Conservation (phyloP, 2,888 invertebrate genomes). For the Oscheius sp. region DNA sequence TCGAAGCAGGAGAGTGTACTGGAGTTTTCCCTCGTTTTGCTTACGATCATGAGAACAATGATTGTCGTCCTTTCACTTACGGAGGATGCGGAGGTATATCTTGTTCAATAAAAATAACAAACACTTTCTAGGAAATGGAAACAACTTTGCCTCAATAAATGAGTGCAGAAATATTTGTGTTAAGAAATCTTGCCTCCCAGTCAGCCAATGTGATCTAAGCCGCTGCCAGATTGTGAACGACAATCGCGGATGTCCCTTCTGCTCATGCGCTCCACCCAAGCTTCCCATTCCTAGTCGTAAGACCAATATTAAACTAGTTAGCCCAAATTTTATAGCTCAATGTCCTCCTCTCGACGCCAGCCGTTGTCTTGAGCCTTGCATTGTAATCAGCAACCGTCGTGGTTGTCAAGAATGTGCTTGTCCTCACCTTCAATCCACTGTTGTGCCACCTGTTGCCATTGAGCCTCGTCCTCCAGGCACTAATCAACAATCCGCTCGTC, state of each 20-base stretch:
- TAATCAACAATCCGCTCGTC: constrained; percentile 27
- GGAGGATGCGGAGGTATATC: constrained; percentile 69
- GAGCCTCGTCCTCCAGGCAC: constrained; percentile 16
- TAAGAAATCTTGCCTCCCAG: constrained; percentile 46
- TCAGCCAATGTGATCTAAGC: constrained; percentile 59
- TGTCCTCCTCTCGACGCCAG: constrained; percentile 63
- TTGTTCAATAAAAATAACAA: constrained; percentile 68
- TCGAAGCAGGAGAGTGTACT: constrained; percentile 62
- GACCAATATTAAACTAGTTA: neutral
- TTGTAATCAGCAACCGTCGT: constrained; percentile 64
- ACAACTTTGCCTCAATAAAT: constrained; percentile 65
- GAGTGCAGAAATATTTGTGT: constrained; percentile 60
- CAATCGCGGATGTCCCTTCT: constrained; percentile 65
- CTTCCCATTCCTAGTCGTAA: constrained; percentile 27
- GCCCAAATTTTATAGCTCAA: constrained; percentile 1
- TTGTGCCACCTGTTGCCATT: neutral
- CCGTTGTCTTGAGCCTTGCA: constrained; percentile 67
- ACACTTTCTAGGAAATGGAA: constrained; percentile 59
- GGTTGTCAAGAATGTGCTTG: constrained; percentile 68
- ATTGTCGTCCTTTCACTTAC: constrained; percentile 65
- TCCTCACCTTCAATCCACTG: constrained; percentile 39
- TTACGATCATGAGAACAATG: constrained; percentile 44
- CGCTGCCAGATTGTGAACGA: constrained; percentile 67
- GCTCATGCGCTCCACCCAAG: constrained; percentile 64
- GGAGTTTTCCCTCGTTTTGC: constrained; percentile 49